Evolutionary conservation across 2,113 vertebrate species (phyloP).

Genomic region (Lepisosteus oculatus): DNA sequence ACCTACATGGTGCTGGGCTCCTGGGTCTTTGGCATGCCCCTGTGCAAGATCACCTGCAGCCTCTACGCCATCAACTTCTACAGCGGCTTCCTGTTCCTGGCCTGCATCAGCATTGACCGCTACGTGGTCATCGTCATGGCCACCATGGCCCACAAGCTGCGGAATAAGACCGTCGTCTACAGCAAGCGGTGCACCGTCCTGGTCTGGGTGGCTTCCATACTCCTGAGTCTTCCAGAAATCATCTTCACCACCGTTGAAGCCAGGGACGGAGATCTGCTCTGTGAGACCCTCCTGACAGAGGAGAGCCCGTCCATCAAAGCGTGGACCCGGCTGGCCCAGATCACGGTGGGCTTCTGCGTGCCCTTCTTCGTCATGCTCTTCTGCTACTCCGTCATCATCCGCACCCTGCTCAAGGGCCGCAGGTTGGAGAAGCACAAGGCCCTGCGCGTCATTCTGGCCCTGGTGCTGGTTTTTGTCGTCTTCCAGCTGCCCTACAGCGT

Average conservation of each 20-base stretch:
- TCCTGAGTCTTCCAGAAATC: slow-evolving; percentile 80
- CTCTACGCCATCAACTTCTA: slow-evolving; percentile 82
- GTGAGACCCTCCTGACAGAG: slow-evolving; percentile 50
- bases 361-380: slow-evolving; percentile 76
- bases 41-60: slow-evolving; percentile 69
- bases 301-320: slow-evolving; percentile 49
- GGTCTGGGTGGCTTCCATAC: slow-evolving; percentile 66
- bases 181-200: slow-evolving; percentile 48
- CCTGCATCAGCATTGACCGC: slow-evolving; percentile 86
- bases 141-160: slow-evolving; percentile 45
- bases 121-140: slow-evolving; percentile 77
- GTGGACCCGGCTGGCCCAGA: slow-evolving; percentile 60
- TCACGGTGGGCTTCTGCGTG: slow-evolving; percentile 70
- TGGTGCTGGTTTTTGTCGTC: slow-evolving; percentile 78
- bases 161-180: slow-evolving; percentile 27
- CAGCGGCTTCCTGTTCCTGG: slow-evolving; percentile 83
- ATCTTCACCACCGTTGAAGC: slow-evolving; percentile 55
- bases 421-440: slow-evolving; percentile 70
- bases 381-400: slow-evolving; percentile 73
- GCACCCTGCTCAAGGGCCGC: slow-evolving; percentile 62
- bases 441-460: slow-evolving; percentile 74
- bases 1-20: slow-evolving; percentile 37
- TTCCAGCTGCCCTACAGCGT: slow-evolving; percentile 87
- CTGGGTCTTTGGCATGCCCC: slow-evolving; percentile 54
- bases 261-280: slow-evolving; percentile 36